Evolutionary conservation across 2,797 vertebrate species (phyloP).

Genomic region (Siniperca scherzeri): DNA sequence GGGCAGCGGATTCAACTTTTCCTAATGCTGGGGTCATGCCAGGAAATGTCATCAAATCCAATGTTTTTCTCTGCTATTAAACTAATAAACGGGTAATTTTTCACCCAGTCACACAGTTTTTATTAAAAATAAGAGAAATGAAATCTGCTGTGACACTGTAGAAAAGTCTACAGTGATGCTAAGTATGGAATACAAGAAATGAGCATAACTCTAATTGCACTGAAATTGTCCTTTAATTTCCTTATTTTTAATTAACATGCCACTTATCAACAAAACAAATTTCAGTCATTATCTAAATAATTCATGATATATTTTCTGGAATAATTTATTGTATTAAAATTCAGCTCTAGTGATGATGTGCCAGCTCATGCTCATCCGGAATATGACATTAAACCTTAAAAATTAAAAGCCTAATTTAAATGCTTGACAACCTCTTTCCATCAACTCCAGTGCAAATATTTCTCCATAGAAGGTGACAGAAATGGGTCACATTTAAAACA

Average conservation of each 20-base stretch:
- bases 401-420: slow-evolving; percentile 52
- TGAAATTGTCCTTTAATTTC: slow-evolving; percentile 25
- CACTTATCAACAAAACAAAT: slow-evolving; percentile 41
- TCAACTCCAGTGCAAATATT: slow-evolving; percentile 27
- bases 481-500: slow-evolving; percentile 59
- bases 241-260: slow-evolving; percentile 33
- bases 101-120: slow-evolving; percentile 21
- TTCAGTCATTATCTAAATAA: slow-evolving; percentile 44
- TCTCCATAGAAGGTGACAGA: slow-evolving; percentile 47
- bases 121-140: slow-evolving; percentile 17
- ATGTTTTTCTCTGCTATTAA: slow-evolving; percentile 25
- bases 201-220: background rate
- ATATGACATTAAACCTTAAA: slow-evolving; percentile 29
- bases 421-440: slow-evolving; percentile 31
- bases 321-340: slow-evolving; percentile 44
- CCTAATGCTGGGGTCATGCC: background rate
- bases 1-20: background rate
- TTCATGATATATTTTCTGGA: slow-evolving; percentile 38
- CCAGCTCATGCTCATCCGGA: slow-evolving; percentile 24
- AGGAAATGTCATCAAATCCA: slow-evolving; percentile 23
- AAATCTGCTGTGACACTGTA: slow-evolving; percentile 13
- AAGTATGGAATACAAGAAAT: slow-evolving; percentile 10
- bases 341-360: slow-evolving; percentile 18
- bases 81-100: slow-evolving; percentile 16
- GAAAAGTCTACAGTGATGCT: slow-evolving; percentile 1